Percentiles rank a stretch among this genome's conserved stretches.
Evolutionary conservation across 2,888 invertebrate species (phyloP).

Genomic region (Copidosoma aretas): DNA sequence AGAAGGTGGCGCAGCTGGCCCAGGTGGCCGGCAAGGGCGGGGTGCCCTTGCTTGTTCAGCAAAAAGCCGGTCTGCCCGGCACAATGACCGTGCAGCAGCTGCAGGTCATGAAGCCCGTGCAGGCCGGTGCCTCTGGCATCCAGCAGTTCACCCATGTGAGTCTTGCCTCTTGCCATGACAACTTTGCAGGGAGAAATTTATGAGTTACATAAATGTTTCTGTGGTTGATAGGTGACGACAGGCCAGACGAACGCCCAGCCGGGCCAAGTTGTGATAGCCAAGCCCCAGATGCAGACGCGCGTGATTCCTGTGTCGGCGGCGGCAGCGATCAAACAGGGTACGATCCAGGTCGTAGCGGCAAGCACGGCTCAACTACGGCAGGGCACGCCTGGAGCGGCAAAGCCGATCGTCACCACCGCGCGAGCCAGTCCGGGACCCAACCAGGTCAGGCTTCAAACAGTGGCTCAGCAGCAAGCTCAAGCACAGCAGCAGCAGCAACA

Average conservation of each 20-base stretch:
- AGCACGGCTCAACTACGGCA: conserved; percentile 61
- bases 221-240: conserved; percentile 51
- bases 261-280: conserved; percentile 69
- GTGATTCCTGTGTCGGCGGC: conserved; percentile 69
- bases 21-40: conserved; percentile 64
- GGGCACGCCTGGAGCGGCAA: conserved; percentile 54
- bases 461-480: conserved; percentile 59
- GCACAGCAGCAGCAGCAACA: conserved; percentile 51
- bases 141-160: conserved; percentile 61
- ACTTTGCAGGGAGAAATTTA: background rate
- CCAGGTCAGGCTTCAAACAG: conserved; percentile 69
- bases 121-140: conserved; percentile 56
- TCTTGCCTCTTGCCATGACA: background rate
- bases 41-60: conserved; percentile 74
- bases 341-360: conserved; percentile 66
- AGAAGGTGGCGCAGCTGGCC: conserved; percentile 71
- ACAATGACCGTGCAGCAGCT: conserved; percentile 78
- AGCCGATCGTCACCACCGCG: conserved; percentile 61
- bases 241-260: conserved; percentile 65
- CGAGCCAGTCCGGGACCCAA: conserved; percentile 65
- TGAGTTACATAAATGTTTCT: background rate
- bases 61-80: conserved; percentile 68
- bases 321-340: conserved; percentile 66
- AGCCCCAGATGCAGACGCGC: conserved; percentile 67
- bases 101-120: conserved; percentile 73